Evolutionary conservation across 2,888 invertebrate species (phyloP).

Genomic region (Meiosimyza decipiens): DNA sequence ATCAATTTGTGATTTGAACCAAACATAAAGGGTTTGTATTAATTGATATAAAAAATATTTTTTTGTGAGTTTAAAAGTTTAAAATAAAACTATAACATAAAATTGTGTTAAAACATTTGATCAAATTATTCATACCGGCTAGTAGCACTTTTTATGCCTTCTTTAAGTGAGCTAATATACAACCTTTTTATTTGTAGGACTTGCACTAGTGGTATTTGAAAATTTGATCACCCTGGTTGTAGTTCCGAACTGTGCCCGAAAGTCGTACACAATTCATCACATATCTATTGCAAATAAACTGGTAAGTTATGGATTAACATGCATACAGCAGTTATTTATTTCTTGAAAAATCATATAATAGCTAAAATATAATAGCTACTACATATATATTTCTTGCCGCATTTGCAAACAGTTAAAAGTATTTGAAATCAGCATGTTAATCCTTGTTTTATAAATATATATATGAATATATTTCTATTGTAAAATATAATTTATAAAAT

Average conservation of each 20-base stretch:
- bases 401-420: slow-evolving; percentile 53
- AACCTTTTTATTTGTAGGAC: slow-evolving; percentile 6
- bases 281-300: slow-evolving; percentile 60
- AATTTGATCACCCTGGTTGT: slow-evolving; percentile 38
- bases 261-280: slow-evolving; percentile 23
- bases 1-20: background rate
- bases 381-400: slow-evolving; percentile 22
- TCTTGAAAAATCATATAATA: slow-evolving; percentile 38
- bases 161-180: background rate
- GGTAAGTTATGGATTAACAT: slow-evolving; percentile 41
- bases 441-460: slow-evolving; percentile 39
- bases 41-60: slow-evolving; percentile 9
- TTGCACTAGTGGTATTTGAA: background rate
- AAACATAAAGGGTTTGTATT: slow-evolving; percentile 23
- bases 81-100: slow-evolving; percentile 16
- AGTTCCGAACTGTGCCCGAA: slow-evolving; percentile 11
- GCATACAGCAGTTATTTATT: slow-evolving; percentile 43
- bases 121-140: slow-evolving; percentile 19
- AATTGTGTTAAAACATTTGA: slow-evolving; percentile 24
- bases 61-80: background rate
- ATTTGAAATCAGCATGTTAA: slow-evolving; percentile 54
- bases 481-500: slow-evolving; percentile 54
- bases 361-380: background rate
- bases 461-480: slow-evolving; percentile 55
- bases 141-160: background rate